Evolutionary conservation across 2,888 invertebrate genomes (phyloP).

Genomic region (Gandaritis pyraliata): DNA sequence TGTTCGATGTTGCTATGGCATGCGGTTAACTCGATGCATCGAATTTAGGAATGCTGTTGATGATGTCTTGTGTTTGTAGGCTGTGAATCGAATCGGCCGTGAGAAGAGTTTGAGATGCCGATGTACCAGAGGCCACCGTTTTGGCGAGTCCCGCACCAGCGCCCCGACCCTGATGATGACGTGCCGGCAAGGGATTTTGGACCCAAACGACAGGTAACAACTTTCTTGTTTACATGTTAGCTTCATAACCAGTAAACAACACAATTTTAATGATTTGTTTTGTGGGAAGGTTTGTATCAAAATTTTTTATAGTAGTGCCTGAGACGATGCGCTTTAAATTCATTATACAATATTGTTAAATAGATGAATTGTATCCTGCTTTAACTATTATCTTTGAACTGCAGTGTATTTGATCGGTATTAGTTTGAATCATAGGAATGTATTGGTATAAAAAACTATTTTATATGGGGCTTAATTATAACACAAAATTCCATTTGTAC

Average conservation of each 20-base stretch:
- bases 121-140: slow-evolving; percentile 86
- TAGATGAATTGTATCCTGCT: too few species aligned
- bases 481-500: too few species aligned
- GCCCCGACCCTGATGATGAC: slow-evolving; percentile 76
- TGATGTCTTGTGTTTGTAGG: slow-evolving; percentile 45
- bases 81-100: slow-evolving; percentile 41
- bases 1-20: slow-evolving; percentile 35
- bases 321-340: too few species aligned
- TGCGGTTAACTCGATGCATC: slow-evolving; percentile 33
- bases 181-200: slow-evolving; percentile 61
- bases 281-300: too few species aligned
- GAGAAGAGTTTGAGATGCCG: slow-evolving; percentile 68
- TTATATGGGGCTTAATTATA: too few species aligned
- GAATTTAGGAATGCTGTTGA: slow-evolving; percentile 28
- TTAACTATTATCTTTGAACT: too few species aligned
- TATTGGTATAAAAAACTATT: too few species aligned
- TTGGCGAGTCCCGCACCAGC: slow-evolving; percentile 83
- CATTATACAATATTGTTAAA: too few species aligned
- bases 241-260: background rate
- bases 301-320: too few species aligned
- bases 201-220: slow-evolving; percentile 57
- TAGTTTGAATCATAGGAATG: too few species aligned
- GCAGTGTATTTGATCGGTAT: too few species aligned
- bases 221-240: slow-evolving; percentile 6
- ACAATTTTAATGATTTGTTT: background rate